Percentiles rank a stretch among this genome's conserved stretches.
Conservation (phyloP, 2,888 invertebrate genomes). For the Erebia aethiops region DNA sequence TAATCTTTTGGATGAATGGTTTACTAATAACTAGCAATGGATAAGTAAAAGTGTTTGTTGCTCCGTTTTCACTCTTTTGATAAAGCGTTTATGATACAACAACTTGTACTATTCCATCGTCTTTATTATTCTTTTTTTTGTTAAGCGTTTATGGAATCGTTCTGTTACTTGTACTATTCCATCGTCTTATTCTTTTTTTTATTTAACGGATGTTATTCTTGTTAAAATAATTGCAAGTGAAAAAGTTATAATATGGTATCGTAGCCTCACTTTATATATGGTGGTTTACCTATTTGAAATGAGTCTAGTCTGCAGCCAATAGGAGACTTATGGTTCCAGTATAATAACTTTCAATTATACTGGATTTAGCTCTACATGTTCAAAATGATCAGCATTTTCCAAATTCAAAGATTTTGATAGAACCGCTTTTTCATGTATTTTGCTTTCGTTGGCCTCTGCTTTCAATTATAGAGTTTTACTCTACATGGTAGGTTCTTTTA, state of each 20-base stretch:
- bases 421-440: too few species aligned
- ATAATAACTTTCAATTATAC: too few species aligned
- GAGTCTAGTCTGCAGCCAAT: too few species aligned
- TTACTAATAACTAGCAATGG: slow-evolving; percentile 20
- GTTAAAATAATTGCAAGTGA: background rate
- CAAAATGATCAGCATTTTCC: too few species aligned
- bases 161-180: slow-evolving; percentile 17
- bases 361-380: too few species aligned
- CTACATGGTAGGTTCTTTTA: too few species aligned
- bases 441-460: too few species aligned
- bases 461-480: too few species aligned
- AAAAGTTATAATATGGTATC: background rate
- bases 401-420: too few species aligned
- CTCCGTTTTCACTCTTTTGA: background rate
- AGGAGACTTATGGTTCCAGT: too few species aligned
- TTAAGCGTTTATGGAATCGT: slow-evolving; percentile 1
- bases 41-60: background rate
- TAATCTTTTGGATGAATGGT: background rate
- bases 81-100: slow-evolving; percentile 1
- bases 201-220: slow-evolving; percentile 5
- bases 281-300: too few species aligned
- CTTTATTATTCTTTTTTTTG: background rate
- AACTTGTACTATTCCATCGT: slow-evolving; percentile 8
- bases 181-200: background rate
- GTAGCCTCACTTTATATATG: too few species aligned